These are phyloP conservation scores for Hoplostethus mediterraneus DNA, from an alignment of 2,797 vertebrate genomes.

Conservation along the genomic window DNA sequence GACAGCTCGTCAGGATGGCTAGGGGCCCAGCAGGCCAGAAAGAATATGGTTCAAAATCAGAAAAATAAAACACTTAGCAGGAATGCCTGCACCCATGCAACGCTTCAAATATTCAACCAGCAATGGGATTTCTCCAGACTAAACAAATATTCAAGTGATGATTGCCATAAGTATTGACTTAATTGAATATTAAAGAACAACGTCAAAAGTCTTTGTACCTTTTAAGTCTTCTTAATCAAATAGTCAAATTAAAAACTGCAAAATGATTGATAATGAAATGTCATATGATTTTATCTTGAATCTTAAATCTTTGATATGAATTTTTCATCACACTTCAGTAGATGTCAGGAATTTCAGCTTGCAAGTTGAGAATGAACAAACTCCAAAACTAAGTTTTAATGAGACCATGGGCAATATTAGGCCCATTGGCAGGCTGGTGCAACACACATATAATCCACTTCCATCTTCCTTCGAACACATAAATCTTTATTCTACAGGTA, in stretches of 20 bases:
- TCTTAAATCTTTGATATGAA: too few relatives aligned
- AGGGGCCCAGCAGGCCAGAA: slow-evolving; percentile 4
- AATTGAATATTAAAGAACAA: not conserved
- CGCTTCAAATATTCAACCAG: not conserved
- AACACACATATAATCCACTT: slow-evolving; percentile 2
- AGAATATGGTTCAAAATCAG: not conserved
- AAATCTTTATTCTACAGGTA: slow-evolving; percentile 17
- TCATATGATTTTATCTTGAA: not conserved
- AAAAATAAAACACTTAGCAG: not conserved
- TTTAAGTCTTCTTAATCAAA: not conserved
- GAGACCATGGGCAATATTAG: too few relatives aligned
- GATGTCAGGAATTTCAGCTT: too few relatives aligned
- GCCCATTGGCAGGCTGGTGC: too few relatives aligned
- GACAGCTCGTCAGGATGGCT: slow-evolving; percentile 13
- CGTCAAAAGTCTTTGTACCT: too few relatives aligned
- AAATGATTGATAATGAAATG: not conserved
- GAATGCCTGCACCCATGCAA: not conserved
- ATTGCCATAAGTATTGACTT: too few relatives aligned
- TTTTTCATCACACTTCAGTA: too few relatives aligned
- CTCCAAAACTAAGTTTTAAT: too few relatives aligned
- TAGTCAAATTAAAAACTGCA: too few relatives aligned
- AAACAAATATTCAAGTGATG: too few relatives aligned
- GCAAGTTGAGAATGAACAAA: too few relatives aligned
- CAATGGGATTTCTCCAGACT: too few relatives aligned
- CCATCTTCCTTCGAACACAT: not conserved